Percentiles rank a stretch among this genome's conserved stretches.
These are phyloP conservation scores for Trogon melanurus DNA, from an alignment of 2,113 vertebrate genomes.

Conservation along the genomic window DNA sequence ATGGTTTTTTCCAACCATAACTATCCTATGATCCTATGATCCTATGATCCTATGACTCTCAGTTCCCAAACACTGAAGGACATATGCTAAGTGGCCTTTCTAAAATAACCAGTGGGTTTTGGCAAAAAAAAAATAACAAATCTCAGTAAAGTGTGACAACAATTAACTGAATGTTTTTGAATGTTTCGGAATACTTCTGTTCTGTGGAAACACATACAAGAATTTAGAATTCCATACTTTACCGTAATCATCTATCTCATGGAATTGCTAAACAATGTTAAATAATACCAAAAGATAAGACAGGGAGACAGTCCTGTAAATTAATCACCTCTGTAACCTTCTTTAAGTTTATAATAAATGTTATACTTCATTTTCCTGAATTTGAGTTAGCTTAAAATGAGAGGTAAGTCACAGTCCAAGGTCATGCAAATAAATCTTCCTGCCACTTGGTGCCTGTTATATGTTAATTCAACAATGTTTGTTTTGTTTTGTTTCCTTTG, in stretches of 20 bases:
- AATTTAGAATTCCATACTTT: not conserved
- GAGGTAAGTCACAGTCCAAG: not conserved
- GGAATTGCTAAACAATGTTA: not conserved
- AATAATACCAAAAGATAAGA: not conserved
- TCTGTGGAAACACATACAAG: not conserved
- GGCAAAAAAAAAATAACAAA: not conserved
- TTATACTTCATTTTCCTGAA: not conserved
- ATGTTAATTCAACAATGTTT: conserved; percentile 46
- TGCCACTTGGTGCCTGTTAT: not conserved
- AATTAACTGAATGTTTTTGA: not conserved
- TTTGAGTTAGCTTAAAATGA: not conserved
- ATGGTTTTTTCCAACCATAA: too few relatives aligned
- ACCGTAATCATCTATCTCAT: not conserved
- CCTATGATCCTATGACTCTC: too few relatives aligned
- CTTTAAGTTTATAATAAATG: not conserved
- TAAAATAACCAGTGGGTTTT: not conserved
- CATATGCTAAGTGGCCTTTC: not conserved
- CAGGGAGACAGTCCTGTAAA: not conserved
- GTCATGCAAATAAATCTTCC: conserved; percentile 4
- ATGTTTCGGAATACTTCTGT: not conserved
- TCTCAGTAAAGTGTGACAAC: not conserved
- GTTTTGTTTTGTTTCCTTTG: conserved; percentile 60
- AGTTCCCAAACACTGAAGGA: not conserved
- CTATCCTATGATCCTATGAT: too few relatives aligned
- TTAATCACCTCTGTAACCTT: not conserved